phyloP scores from a whole-genome alignment of 1,140 invertebrate species.

The Cydia fagiglandana region DNA sequence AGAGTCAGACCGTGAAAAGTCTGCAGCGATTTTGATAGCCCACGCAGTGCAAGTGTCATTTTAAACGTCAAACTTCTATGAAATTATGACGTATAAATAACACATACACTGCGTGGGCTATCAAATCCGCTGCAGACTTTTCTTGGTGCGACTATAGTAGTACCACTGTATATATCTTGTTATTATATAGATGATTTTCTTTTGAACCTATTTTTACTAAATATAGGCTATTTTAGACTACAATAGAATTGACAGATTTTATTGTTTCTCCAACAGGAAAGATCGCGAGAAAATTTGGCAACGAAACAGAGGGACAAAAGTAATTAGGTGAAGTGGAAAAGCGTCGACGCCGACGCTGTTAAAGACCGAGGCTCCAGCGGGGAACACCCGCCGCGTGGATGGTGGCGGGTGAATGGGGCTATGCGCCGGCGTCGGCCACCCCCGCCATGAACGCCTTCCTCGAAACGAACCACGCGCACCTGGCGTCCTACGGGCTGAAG shows the following conservation, averaged over 20 bases:
- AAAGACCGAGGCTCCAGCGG: slow-evolving; percentile 48
- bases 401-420: slow-evolving; percentile 76
- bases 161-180: too few relatives aligned
- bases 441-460: slow-evolving; percentile 90
- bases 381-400: slow-evolving; percentile 71
- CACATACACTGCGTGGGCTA: too few relatives aligned
- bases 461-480: slow-evolving; percentile 84
- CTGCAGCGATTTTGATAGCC: too few relatives aligned
- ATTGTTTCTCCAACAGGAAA: slow-evolving; percentile 10
- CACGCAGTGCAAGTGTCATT: too few relatives aligned
- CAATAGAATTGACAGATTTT: neutral
- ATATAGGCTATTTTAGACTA: neutral
- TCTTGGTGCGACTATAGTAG: too few relatives aligned
- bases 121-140: too few relatives aligned
- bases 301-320: neutral
- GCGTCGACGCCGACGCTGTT: slow-evolving; percentile 39
- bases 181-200: too few relatives aligned
- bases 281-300: neutral
- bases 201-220: too few relatives aligned
- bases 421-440: slow-evolving; percentile 70
- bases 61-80: too few relatives aligned
- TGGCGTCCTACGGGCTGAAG: slow-evolving; percentile 86
- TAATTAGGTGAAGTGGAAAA: neutral
- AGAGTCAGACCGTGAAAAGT: too few relatives aligned
- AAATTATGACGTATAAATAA: too few relatives aligned